Percentiles rank a stretch among this genome's conserved stretches.
Conservation (phyloP, 1,140 invertebrate species). For the Drosophila guanche region DNA sequence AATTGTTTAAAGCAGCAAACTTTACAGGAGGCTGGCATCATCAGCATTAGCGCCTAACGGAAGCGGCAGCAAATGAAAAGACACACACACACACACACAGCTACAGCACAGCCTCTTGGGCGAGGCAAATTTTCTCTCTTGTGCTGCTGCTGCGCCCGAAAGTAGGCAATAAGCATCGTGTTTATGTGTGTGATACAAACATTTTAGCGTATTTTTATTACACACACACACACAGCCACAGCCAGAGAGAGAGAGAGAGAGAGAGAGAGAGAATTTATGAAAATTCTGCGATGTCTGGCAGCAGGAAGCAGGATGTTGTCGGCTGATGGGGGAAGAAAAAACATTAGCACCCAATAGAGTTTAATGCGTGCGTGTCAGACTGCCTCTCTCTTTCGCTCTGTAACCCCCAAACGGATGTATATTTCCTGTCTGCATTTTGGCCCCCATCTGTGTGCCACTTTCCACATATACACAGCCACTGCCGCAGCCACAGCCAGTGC, state of each 20-base stretch:
- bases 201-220: slow-evolving; percentile 82
- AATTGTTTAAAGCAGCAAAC: slow-evolving; percentile 28
- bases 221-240: slow-evolving; percentile 44
- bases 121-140: slow-evolving; percentile 21
- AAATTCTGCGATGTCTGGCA: slow-evolving; percentile 59
- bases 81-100: not conserved
- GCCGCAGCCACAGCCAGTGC: slow-evolving; percentile 16
- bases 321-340: slow-evolving; percentile 43
- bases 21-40: slow-evolving; percentile 30
- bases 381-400: slow-evolving; percentile 7
- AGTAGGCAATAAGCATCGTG: slow-evolving; percentile 78
- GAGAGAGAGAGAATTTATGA: slow-evolving; percentile 73
- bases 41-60: slow-evolving; percentile 54
- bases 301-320: not conserved
- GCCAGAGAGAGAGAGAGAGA: no score
- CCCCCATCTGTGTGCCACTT: slow-evolving; percentile 55
- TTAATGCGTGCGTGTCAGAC: slow-evolving; percentile 71
- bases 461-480: not conserved
- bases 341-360: slow-evolving; percentile 80
- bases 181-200: slow-evolving; percentile 76
- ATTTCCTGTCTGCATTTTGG: slow-evolving; percentile 69
- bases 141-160: slow-evolving; percentile 37
- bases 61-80: slow-evolving; percentile 63
- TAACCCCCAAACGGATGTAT: slow-evolving; percentile 64
- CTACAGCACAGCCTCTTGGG: not conserved